These are phyloP conservation scores for Leptodactylus fuscus DNA, from an alignment of 2,113 vertebrate genomes.

Conservation along the genomic window DNA sequence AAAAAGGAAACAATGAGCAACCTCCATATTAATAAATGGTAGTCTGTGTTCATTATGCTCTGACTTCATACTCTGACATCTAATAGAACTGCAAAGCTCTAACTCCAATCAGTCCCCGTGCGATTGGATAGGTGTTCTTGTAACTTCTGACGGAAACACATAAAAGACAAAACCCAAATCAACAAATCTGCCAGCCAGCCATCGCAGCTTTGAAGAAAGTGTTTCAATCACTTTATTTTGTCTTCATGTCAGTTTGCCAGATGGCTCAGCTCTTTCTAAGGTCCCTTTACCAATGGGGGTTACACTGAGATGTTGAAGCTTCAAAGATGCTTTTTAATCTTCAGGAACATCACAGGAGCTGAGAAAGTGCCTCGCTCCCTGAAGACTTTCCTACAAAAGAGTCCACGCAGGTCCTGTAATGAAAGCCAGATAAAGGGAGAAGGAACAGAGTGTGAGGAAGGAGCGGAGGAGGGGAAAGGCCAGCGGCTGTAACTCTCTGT, in stretches of 20 bases:
- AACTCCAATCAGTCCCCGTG: conserved; percentile 75
- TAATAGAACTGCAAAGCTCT: conserved; percentile 74
- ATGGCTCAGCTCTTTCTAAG: conserved; percentile 93
- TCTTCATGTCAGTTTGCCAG: conserved; percentile 92
- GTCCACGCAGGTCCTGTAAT: conserved; percentile 89
- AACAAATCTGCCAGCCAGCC: conserved; percentile 85
- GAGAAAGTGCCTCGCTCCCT: conserved; percentile 96
- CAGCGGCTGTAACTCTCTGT: conserved; percentile 44
- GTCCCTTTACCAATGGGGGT: conserved; percentile 88
- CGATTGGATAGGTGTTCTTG: conserved; percentile 91
- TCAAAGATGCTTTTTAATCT: conserved; percentile 99
- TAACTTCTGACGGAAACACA: conserved; percentile 87
- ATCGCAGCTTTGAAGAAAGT: conserved; percentile 87
- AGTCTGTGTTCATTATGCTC: conserved; percentile 42
- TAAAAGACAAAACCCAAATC: conserved; percentile 93
- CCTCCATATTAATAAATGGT: conserved; percentile 33
- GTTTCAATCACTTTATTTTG: conserved; percentile 91
- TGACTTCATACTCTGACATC: conserved; percentile 66
- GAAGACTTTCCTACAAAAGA: conserved; percentile 91
- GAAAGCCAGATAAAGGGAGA: conserved; percentile 98
- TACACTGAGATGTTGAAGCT: conserved; percentile 85
- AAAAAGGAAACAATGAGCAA: conserved; percentile 12
- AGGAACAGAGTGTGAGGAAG: conserved; percentile 85
- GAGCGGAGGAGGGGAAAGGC: conserved; percentile 74
- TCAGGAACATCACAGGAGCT: conserved; percentile 96